Conservation (phyloP, 2,113 vertebrate genomes). For the Motacilla tschutschensis region DNA sequence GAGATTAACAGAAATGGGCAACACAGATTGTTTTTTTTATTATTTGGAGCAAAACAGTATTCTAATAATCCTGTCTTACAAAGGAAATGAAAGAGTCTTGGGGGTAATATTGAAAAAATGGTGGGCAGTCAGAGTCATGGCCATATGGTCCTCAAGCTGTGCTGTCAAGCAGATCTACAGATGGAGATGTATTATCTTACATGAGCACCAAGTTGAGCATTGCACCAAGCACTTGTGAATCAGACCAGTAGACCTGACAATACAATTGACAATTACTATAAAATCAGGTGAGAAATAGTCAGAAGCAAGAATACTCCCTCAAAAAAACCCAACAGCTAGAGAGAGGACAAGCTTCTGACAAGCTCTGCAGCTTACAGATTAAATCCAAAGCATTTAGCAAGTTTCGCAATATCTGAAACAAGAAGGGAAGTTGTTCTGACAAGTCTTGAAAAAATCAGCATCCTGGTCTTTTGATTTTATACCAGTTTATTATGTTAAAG, state of each 20-base stretch:
- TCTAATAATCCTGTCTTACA: conserved; percentile 43
- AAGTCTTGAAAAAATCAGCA: not conserved
- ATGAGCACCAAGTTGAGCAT: conserved; percentile 44
- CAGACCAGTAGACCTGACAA: conserved; percentile 25
- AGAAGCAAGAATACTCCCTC: not conserved
- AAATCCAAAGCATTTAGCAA: not conserved
- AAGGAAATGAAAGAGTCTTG: conserved; percentile 53
- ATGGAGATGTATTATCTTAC: conserved; percentile 63
- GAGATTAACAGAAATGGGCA: conserved; percentile 6
- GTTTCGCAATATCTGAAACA: conserved; percentile 2
- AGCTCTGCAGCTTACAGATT: not conserved
- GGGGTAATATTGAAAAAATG: conserved; percentile 59
- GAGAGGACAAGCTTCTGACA: not conserved
- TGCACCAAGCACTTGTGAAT: conserved; percentile 49
- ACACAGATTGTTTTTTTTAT: not conserved
- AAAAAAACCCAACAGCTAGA: not conserved
- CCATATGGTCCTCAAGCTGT: conserved; percentile 71
- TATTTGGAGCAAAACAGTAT: conserved; percentile 33
- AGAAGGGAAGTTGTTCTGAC: conserved; percentile 5
- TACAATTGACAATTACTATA: conserved; percentile 19
- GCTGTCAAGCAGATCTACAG: conserved; percentile 59
- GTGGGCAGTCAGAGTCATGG: conserved; percentile 60
- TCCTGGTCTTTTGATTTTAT: not conserved
- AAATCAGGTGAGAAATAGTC: conserved; percentile 41
- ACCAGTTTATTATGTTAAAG: not conserved